Evolutionary conservation across 2,113 vertebrate species (phyloP).

Genomic region (Serinus canaria): DNA sequence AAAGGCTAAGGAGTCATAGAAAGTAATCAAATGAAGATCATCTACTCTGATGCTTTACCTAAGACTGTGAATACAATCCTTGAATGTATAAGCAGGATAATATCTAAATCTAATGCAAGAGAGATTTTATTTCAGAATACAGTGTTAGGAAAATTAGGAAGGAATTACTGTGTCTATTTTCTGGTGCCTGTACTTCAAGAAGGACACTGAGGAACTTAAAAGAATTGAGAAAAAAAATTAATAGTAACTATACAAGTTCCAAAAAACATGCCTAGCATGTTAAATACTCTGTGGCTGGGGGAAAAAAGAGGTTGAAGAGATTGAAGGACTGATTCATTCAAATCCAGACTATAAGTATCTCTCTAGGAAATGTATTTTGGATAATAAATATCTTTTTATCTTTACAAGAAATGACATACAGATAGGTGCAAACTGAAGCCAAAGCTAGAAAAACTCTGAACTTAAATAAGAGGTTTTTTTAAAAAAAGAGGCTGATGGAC

Average conservation of each 20-base stretch:
- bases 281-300: neutral
- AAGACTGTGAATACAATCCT: neutral
- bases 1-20: neutral
- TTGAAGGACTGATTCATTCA: neutral
- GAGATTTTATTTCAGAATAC: neutral
- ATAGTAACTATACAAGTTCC: neutral
- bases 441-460: neutral
- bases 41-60: neutral
- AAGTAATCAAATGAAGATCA: conserved; percentile 1
- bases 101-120: neutral
- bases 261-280: neutral
- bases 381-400: neutral
- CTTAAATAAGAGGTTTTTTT: neutral
- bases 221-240: neutral
- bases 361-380: neutral
- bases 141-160: neutral
- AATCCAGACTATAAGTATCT: neutral
- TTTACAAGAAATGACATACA: neutral
- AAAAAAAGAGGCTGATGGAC: neutral
- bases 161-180: neutral
- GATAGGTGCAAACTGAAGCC: neutral
- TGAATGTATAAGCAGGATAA: neutral
- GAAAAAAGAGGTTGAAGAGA: neutral
- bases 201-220: neutral
- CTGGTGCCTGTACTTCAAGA: neutral